phyloP scores from a whole-genome alignment of 2,888 invertebrate genomes.

The Amphipyra tragopoginis region DNA sequence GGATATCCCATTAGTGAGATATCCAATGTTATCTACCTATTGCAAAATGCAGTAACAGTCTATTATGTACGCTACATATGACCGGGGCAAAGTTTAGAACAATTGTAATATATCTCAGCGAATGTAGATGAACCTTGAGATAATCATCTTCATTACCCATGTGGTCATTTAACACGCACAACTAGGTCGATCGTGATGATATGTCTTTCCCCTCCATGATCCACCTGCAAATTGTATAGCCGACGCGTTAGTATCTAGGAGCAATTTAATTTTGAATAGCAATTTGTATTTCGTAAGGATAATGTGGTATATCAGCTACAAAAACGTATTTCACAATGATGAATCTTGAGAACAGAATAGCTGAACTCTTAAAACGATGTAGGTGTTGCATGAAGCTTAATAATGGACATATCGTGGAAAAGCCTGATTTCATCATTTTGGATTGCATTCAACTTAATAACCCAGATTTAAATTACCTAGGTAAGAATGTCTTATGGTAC shows the following conservation, averaged over 20 bases:
- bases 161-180: slow-evolving; percentile 64
- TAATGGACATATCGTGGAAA: slow-evolving; percentile 42
- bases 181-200: slow-evolving; percentile 74
- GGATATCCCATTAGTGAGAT: slow-evolving; percentile 26
- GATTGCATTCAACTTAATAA: slow-evolving; percentile 18
- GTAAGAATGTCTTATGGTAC: slow-evolving; percentile 2
- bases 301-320: slow-evolving; percentile 25
- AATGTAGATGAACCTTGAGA: slow-evolving; percentile 56
- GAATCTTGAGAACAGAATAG: slow-evolving; percentile 45
- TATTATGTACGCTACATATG: slow-evolving; percentile 16
- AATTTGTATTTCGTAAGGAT: slow-evolving; percentile 51
- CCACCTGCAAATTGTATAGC: slow-evolving; percentile 34
- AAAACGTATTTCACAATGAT: slow-evolving; percentile 48
- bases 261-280: slow-evolving; percentile 50
- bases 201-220: slow-evolving; percentile 66
- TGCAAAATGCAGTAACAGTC: slow-evolving; percentile 21
- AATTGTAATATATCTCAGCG: slow-evolving; percentile 41
- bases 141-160: slow-evolving; percentile 53
- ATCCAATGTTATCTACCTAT: slow-evolving; percentile 29
- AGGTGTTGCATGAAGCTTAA: slow-evolving; percentile 40
- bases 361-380: slow-evolving; percentile 30
- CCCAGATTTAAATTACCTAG: slow-evolving; percentile 25
- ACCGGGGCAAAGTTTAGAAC: slow-evolving; percentile 38
- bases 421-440: slow-evolving; percentile 41
- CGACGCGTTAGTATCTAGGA: slow-evolving; percentile 19